Base-by-base conservation (phyloP, 2,113 vertebrate genomes). In the Malurus alboscapulatus region DNA sequence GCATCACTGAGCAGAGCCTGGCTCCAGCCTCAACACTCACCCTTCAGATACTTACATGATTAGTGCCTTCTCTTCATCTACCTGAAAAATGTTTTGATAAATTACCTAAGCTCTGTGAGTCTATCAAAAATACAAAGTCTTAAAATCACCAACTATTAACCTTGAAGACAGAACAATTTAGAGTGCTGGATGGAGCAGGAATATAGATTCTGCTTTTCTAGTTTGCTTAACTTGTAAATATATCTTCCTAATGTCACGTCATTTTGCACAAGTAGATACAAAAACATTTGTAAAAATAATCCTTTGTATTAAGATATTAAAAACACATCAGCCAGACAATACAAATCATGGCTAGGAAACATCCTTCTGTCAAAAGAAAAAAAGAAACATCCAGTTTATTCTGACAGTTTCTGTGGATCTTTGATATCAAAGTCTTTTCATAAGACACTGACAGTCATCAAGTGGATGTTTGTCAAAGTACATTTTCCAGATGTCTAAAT, bases 401-500 rank as follows among this genome's bases (percentile, higher is more conserved):
- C 96, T 96, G 94, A 95, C 90, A 95, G 86, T 94, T 97, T 97
- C 94, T 96, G 74, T 29, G 22, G 77, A 95, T 96, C 96, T 97
- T 97, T 95, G 87, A 97, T 97, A 97, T 95, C 95, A 95, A 97
- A 96, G 92, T 94, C 86, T 97, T 81, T 97, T 97, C 95, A 91
- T 96, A 96, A 94, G 96, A 92, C 72, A 88, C 81, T 97, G 96
- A 95, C 95, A 97, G 90, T 95, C 94, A 96, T 97, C 96, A 95
- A 96, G 76, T 38, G 86, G 91, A 96, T 97, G 94, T 97, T 97
- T 97, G 95, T 97, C 97, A 96, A 94, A 96, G 95, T 96, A 93
- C 92, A 86, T 95, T 97, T 96, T 97, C 96, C 93, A 97, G 96
- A 96, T 96, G 97, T 97, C 96, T 96, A 97, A 97, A 97, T 97